A percentile compares a stretch with the other conserved stretches of the same genome.
phyloP scores from a whole-genome alignment of 1,140 invertebrate species.

The Laupala kohalensis region DNA sequence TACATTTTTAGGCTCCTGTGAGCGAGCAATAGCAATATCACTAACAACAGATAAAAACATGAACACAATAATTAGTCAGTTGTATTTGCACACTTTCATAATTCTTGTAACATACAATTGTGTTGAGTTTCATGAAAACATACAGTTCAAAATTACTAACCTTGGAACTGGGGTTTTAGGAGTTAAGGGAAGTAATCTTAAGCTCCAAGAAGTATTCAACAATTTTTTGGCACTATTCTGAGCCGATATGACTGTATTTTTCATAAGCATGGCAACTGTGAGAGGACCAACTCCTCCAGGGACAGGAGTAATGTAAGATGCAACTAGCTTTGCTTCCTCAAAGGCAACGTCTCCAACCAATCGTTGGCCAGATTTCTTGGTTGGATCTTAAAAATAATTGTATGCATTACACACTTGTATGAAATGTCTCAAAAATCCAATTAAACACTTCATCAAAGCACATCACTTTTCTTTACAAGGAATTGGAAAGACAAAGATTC shows the following conservation, averaged over 20 bases:
- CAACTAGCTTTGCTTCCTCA: conserved; percentile 60
- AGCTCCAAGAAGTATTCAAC: conserved; percentile 43
- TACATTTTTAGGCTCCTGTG: conserved; percentile 81
- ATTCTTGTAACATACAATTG: neutral
- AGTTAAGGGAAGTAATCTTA: conserved; percentile 44
- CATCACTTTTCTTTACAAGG: no score
- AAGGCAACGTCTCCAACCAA: conserved; percentile 93
- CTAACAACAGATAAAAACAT: conserved; percentile 35
- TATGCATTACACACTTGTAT: neutral
- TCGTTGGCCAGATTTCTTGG: conserved; percentile 68
- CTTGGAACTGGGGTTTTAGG: conserved; percentile 54
- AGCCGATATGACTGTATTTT: conserved; percentile 84
- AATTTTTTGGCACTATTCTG: conserved; percentile 42
- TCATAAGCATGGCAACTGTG: conserved; percentile 96
- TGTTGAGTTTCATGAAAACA: no score
- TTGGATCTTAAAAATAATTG: conserved; percentile 48
- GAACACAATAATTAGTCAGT: neutral
- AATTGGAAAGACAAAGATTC: no score
- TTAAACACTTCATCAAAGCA: no score
- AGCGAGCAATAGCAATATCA: conserved; percentile 80
- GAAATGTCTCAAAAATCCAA: neutral
- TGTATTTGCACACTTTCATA: neutral
- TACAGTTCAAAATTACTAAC: no score
- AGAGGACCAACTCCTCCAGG: conserved; percentile 97
- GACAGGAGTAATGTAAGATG: conserved; percentile 88